A percentile compares a stretch with the other conserved stretches of the same genome.
Conservation (phyloP, 2,113 vertebrate species). For the Pardalotus punctatus region DNA sequence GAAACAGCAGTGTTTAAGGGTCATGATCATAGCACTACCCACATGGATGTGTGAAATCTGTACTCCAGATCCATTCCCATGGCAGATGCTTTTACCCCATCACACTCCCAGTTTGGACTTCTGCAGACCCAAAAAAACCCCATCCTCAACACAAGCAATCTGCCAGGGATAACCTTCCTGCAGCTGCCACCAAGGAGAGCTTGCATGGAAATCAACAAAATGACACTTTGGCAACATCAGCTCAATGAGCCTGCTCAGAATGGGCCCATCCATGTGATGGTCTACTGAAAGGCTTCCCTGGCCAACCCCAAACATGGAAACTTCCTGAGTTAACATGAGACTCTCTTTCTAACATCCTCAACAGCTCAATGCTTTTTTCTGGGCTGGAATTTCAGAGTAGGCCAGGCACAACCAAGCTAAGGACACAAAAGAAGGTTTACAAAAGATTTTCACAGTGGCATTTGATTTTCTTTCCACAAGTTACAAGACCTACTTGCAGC, state of each 20-base stretch:
- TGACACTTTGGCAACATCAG: background rate
- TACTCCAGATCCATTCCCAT: background rate
- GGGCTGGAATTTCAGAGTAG: background rate
- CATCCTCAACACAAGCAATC: accelerated
- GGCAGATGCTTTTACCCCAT: background rate
- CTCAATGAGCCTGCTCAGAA: background rate
- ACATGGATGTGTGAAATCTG: accelerated
- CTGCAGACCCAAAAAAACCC: background rate
- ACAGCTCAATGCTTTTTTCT: background rate
- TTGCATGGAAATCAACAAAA: background rate
- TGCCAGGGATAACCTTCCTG: background rate
- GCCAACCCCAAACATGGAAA: background rate
- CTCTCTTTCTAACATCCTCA: background rate
- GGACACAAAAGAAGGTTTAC: background rate
- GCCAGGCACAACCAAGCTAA: background rate
- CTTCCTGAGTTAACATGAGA: background rate
- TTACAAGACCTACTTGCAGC: background rate
- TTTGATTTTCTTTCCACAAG: background rate
- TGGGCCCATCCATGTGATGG: background rate
- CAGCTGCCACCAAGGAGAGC: background rate
- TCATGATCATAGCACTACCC: background rate
- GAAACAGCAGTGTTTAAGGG: background rate
- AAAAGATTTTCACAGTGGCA: background rate
- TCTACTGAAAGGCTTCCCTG: accelerated
- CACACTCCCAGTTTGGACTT: background rate